Percentiles rank a stretch among this genome's conserved stretches.
phyloP scores from a whole-genome alignment of 1,140 invertebrate species.

The Akabosia matsudoensis region DNA sequence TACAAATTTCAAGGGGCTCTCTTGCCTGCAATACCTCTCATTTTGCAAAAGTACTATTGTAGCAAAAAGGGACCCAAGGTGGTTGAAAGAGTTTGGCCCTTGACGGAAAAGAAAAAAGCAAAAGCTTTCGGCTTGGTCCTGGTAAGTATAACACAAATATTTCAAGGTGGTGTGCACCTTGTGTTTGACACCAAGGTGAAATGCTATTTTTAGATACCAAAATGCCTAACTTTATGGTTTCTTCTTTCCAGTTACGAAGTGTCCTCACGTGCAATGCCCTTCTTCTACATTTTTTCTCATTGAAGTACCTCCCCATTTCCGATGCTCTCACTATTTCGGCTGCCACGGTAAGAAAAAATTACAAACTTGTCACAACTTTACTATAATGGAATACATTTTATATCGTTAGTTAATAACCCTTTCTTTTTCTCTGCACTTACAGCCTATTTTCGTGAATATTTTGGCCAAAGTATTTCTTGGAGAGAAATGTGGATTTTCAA shows the following conservation, averaged over 20 bases:
- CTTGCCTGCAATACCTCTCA: slow-evolving; percentile 26
- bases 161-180: not conserved
- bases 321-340: slow-evolving; percentile 78
- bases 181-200: too few relatives aligned
- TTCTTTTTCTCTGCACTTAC: not conserved
- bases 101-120: slow-evolving; percentile 8
- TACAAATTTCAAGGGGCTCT: slow-evolving; percentile 38
- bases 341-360: slow-evolving; percentile 58
- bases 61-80: slow-evolving; percentile 16
- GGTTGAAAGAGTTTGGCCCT: not conserved
- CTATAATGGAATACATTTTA: too few relatives aligned
- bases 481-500: slow-evolving; percentile 81
- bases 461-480: slow-evolving; percentile 83
- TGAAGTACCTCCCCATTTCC: slow-evolving; percentile 28
- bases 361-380: too few relatives aligned
- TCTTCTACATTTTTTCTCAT: slow-evolving; percentile 31
- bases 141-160: slow-evolving; percentile 1
- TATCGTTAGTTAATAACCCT: too few relatives aligned
- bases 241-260: slow-evolving; percentile 29
- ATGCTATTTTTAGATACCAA: not conserved
- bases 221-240: not conserved
- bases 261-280: slow-evolving; percentile 35
- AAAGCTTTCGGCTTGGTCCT: not conserved
- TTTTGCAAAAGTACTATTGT: slow-evolving; percentile 17
- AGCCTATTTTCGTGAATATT: slow-evolving; percentile 82